Evolutionary conservation across 2,888 invertebrate genomes (phyloP), one percentile per base, ranked within the genome.

Genomic region (Brachylomia viminalis): DNA sequence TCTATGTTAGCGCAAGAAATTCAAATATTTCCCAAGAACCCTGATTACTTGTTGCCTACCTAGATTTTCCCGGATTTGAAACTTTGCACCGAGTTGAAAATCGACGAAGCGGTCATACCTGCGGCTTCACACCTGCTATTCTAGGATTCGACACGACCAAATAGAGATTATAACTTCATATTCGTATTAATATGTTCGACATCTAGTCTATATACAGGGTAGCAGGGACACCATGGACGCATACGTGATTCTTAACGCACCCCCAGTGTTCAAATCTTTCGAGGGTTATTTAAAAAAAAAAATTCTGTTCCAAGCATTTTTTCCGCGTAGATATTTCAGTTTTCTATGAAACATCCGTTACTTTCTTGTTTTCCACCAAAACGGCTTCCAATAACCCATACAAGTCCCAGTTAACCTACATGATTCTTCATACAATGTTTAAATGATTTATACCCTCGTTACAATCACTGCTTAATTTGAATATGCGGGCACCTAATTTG

Each of bases 401-500:
- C 56, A 15, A 61, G 11, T 67, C 23, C 38, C 79, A 84, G 45
- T 87, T 89, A 73, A 89, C 88, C 82, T 77, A 49, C 20, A 74
- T 45, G 76, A 76, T 58, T 72, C 62, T 65, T 62, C 58, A 49
- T 61, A 54, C 61, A 69, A 77, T 23, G 30, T 80, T 88, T 88
- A 89, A 88, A 87, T 87, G 89, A 89, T 89, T 89, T 86, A 89
- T 83, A 72, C 54, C 52, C 65, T 75, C 65, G 79, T 81, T 77
- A 81, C 77, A 87, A 87, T 88, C 86, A 85, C 83, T 78, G 79
- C 78, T 79, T 77, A 58, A 83, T 87, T 82, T 84, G 71, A 86
- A 84, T 88, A 89, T 89, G 89, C 88, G 88, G 89, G 88, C 79
- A 72, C 47, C 69, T 84, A 77, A 79, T 84, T 83, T 80, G 82